Base-by-base conservation (phyloP, 2,888 invertebrate genomes). In the Tortricodes alternella region DNA sequence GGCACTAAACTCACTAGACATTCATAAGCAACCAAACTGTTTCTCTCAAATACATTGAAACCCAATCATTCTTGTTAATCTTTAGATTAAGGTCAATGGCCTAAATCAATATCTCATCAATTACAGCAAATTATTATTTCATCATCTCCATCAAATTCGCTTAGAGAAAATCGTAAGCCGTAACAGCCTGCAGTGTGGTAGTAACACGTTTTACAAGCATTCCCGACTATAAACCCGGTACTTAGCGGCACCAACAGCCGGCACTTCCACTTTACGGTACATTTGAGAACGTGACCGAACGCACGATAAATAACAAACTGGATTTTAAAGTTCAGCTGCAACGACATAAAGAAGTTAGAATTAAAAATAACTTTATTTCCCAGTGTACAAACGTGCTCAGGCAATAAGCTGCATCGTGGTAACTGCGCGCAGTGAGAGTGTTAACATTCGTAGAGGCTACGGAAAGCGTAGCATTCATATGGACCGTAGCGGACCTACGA, bases 161-260 rank as follows among this genome's bases (percentile, higher is more conserved):
- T 44, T 19, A 51, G 9, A 41, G 46, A 19, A 52, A 49, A 37
- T 32, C 53, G 43, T 21, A 38, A 23, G 15, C 27, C 15, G 38
- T 35, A 37, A 16, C 6, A 23, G 1, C 18, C 53, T 38, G 48
- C 39, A 32, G 43, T 27, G n/a, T 23, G 29, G 41, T 15, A 21
- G 34, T 15, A 32, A 24, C 37, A 37, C 41, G 46, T 55, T 61
- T 60, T 61, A 61, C 58, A 48, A 48, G 51, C 19, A 16, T 27
- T 24, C 41, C 2, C 44, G 37, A 11, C 48, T 41, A 34, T 48
- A 58, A 60, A 58, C 38, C 13, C 32, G 29, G 44, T 41, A 34
- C 46, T 46, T 53, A 56, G 59, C 46, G 48, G 27, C 58, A 51
- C 46, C 55, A 24, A 41, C 23, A 21, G 46, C 29, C 27, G 32